Evolutionary conservation across 35 echinoderm and acorn worm species (phyloP).

Genomic region (Chiridota heheva): DNA sequence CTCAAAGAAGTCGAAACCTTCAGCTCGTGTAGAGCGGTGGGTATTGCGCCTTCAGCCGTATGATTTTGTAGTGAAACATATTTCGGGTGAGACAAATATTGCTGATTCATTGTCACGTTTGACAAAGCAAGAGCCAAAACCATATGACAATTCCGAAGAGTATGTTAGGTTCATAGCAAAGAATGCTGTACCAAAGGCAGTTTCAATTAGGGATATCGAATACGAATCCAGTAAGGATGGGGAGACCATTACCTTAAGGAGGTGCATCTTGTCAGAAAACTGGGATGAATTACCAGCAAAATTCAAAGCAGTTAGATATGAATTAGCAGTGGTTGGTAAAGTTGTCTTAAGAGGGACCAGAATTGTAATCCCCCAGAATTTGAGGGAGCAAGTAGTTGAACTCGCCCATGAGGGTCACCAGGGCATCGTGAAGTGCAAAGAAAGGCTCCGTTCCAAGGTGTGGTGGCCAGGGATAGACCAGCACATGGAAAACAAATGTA

Average conservation of each 20-base stretch:
- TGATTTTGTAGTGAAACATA: conserved; percentile 38
- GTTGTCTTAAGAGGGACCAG: not conserved
- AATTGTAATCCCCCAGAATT: conserved; percentile 15
- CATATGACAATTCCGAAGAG: not conserved
- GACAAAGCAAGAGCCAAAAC: not conserved
- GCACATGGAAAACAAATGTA: conserved; percentile 50
- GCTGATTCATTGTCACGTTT: conserved; percentile 51
- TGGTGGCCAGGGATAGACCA: conserved; percentile 60
- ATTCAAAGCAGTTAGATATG: conserved; percentile 13
- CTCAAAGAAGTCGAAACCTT: conserved; percentile 36
- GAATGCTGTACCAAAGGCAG: not conserved
- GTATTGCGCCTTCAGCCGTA: conserved; percentile 40
- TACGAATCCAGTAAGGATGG: not conserved
- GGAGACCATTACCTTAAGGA: not conserved
- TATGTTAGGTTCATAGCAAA: conserved; percentile 13
- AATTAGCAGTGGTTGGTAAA: conserved; percentile 27
- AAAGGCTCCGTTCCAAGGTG: conserved; percentile 57
- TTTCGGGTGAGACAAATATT: conserved; percentile 19
- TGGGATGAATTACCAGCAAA: not conserved
- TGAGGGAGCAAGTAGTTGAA: conserved; percentile 34
- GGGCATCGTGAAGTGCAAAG: conserved; percentile 53
- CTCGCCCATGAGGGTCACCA: conserved; percentile 54
- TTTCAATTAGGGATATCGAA: conserved; percentile 21
- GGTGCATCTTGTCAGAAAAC: not conserved
- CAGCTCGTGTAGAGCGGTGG: conserved; percentile 60